Evolutionary conservation across 2,113 vertebrate species (phyloP).

Genomic region (Triplophysa dalaica): DNA sequence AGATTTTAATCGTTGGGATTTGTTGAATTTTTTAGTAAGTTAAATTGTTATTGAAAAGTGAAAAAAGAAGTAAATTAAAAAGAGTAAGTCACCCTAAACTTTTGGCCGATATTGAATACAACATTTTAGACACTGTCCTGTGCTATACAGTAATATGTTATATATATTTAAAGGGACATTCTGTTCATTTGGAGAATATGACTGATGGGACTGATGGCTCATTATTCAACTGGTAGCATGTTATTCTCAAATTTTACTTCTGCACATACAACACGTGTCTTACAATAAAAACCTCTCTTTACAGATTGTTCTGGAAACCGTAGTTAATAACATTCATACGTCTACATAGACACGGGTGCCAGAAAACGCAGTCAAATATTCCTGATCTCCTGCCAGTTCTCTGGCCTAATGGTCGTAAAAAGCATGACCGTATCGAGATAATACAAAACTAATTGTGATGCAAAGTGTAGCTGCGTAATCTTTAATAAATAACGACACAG

Average conservation of each 20-base stretch:
- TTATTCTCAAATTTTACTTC: constrained; percentile 6
- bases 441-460: constrained; percentile 28
- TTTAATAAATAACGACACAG: constrained; percentile 65
- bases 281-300: constrained; percentile 12
- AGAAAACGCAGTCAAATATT: neutral
- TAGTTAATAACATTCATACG: constrained; percentile 15
- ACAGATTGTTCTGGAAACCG: constrained; percentile 23
- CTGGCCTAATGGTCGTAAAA: constrained; percentile 1
- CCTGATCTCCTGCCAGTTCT: neutral
- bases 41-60: too few species aligned
- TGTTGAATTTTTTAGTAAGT: too few species aligned
- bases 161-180: constrained; percentile 33
- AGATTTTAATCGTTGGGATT: too few species aligned
- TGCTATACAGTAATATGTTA: neutral
- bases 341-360: neutral
- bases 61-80: too few species aligned
- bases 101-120: neutral
- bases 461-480: constrained; percentile 53
- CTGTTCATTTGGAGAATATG: neutral
- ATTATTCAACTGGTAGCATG: constrained; percentile 4
- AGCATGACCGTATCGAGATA: constrained; percentile 8
- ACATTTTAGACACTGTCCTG: constrained; percentile 16
- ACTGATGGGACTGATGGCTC: neutral
- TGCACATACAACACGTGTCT: constrained; percentile 11
- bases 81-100: too few species aligned